These are phyloP conservation scores for Athetis lepigone DNA, from an alignment of 2,888 invertebrate species.

Conservation along the genomic window DNA sequence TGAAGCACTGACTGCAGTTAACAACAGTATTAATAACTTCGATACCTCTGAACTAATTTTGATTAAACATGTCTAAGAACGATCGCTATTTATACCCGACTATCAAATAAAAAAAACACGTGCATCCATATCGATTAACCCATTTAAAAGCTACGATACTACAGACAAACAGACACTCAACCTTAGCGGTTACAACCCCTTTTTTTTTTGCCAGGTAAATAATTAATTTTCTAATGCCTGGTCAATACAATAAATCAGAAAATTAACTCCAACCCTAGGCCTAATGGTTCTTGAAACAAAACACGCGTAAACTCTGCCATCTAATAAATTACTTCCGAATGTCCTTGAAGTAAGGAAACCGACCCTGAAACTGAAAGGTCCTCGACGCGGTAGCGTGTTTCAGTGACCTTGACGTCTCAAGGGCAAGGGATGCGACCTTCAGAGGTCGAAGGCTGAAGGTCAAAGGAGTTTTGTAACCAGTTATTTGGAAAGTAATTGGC, in stretches of 20 bases:
- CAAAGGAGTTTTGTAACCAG: conserved; percentile 12
- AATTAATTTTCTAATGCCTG: neutral
- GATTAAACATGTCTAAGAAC: no score
- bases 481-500: conserved; percentile 21
- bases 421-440: conserved; percentile 44
- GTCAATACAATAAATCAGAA: neutral
- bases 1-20: no score
- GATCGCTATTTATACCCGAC: no score
- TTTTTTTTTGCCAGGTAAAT: no score
- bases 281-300: conserved; percentile 3
- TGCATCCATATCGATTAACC: no score
- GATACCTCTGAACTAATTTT: no score
- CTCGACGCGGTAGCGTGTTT: conserved; percentile 53
- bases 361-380: conserved; percentile 47
- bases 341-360: conserved; percentile 22
- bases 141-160: no score
- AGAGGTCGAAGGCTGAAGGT: conserved; percentile 28
- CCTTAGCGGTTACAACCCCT: no score
- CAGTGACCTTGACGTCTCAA: conserved; percentile 49
- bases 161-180: no score
- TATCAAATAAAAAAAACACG: no score
- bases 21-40: no score
- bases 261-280: neutral
- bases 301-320: neutral
- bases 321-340: conserved; percentile 32